Evolutionary conservation across 2,797 vertebrate species (phyloP), one percentile per base, ranked within the genome.

Genomic region (Acipenser ruthenus): DNA sequence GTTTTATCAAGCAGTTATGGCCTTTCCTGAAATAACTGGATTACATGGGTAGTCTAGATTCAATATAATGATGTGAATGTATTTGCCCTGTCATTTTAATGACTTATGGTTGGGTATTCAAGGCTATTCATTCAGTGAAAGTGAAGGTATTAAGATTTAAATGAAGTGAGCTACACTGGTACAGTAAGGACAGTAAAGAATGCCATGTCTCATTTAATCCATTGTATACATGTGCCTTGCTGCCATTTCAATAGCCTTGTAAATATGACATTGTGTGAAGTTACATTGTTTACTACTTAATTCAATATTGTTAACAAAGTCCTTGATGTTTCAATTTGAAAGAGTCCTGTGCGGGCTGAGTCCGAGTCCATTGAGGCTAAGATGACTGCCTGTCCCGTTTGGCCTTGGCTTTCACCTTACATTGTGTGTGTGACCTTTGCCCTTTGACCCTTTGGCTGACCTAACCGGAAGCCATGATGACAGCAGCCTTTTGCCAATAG

Each of bases 301-400:
- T 91, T 95, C 92, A 89, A 97, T 92, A 95, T 95, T 37, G 23
- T 37, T 98, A 98, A 99, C 97, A 94, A 93, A 96, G 95, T 97
- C 94, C 95, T 98, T 99, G 94, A 98, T 99, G 95, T 99, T 98
- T 99, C 94, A 98, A 98, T 99, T 97, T 99, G 93, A 98, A 99
- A 98, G 96, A 97, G 96, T 98, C 96, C 93, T 93, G 93, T 98
- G 96, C 85, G 95, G 95, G 94, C 95, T 92, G 95, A 94, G 94
- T 93, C 94, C 95, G 94, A 97, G 92, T 97, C 95, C 95, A 95
- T 95, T 98, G 96, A 96, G 94, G 96, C 95, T 99, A 98, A 98
- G 96, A 99, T 99, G 96, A 98, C 96, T 98, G 95, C 95, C 95
- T 98, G 96, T 97, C 95, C 95, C 94, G 95, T 96, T 96, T 97